These are phyloP conservation scores for Stratiomys singularior DNA, from an alignment of 2,888 invertebrate species.

Conservation along the genomic window DNA sequence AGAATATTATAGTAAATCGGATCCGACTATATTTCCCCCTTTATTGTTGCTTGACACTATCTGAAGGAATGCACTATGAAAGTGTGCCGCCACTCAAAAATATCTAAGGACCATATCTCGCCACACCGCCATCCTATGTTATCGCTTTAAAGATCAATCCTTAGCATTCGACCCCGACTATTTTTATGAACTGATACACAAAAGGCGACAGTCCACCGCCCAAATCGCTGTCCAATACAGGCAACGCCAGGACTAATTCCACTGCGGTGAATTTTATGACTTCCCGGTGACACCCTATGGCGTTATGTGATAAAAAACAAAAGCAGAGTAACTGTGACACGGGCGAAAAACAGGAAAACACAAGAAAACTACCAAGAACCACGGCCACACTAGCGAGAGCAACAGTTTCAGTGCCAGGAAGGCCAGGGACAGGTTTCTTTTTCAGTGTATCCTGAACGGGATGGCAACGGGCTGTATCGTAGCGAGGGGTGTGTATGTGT, in stretches of 20 bases:
- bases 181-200: conserved; percentile 1
- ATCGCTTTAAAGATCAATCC: conserved; percentile 22
- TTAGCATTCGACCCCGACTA: conserved; percentile 18
- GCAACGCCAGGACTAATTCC: conserved; percentile 13
- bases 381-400: conserved; percentile 11
- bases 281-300: conserved; percentile 43
- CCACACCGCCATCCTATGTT: too few species aligned
- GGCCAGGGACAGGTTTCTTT: conserved; percentile 26
- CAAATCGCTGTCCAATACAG: conserved; percentile 24
- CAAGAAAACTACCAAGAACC: conserved; percentile 19
- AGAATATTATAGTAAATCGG: background rate
- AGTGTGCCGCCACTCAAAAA: background rate
- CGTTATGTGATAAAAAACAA: conserved; percentile 41
- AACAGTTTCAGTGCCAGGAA: conserved; percentile 38
- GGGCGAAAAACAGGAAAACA: conserved; percentile 30
- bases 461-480: background rate
- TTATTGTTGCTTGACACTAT: background rate
- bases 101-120: background rate
- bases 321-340: conserved; percentile 25
- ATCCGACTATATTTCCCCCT: background rate
- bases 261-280: conserved; percentile 37
- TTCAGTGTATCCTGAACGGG: background rate
- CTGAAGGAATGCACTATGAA: background rate
- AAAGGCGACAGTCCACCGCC: conserved; percentile 35
- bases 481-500: background rate